Evolutionary conservation across 2,797 vertebrate genomes (phyloP).

Genomic region (Poecile montanus): DNA sequence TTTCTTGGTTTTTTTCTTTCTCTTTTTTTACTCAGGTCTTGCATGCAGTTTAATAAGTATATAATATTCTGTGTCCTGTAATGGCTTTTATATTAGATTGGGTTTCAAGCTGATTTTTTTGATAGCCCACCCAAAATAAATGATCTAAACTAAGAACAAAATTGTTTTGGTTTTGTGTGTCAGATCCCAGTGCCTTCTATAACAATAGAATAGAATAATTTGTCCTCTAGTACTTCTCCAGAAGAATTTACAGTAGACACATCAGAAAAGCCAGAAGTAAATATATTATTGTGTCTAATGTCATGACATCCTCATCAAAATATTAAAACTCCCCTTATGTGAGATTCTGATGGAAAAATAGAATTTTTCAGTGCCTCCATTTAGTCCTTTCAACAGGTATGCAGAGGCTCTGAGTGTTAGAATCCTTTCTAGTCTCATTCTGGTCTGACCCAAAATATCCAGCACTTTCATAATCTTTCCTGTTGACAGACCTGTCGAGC

Average conservation of each 20-base stretch:
- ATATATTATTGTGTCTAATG: neutral
- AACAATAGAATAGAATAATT: neutral
- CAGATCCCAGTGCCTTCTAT: neutral
- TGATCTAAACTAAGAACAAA: conserved; percentile 8
- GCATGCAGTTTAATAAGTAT: neutral
- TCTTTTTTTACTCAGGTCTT: neutral
- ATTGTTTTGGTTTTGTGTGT: neutral
- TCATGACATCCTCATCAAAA: neutral
- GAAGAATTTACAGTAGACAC: neutral
- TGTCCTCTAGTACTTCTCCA: neutral
- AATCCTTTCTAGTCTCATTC: neutral
- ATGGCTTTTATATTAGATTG: neutral
- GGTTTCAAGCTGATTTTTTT: neutral
- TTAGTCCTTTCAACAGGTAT: neutral
- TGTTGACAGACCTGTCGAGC: neutral
- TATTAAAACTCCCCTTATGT: neutral
- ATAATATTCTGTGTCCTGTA: neutral
- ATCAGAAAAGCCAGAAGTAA: conserved; percentile 30
- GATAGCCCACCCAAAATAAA: neutral
- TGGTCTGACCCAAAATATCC: neutral
- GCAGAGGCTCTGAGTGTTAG: neutral
- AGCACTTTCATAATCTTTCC: neutral
- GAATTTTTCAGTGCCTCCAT: neutral
- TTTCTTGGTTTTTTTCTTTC: too few relatives aligned
- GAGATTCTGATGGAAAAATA: neutral